phyloP scores from a whole-genome alignment of 2,797 vertebrate species.

The Sebastes alutus region DNA sequence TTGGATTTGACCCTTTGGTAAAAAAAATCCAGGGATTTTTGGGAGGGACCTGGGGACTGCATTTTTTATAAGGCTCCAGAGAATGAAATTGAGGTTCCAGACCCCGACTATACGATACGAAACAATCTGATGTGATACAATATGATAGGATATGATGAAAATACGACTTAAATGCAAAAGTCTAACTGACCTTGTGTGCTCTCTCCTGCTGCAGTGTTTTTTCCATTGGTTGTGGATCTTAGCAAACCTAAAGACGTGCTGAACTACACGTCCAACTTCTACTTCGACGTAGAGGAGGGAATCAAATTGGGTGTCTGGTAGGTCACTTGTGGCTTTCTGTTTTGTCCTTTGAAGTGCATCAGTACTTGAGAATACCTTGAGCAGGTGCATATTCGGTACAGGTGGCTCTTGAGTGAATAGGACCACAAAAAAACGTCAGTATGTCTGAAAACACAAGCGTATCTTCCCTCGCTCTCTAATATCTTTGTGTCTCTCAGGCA shows the following conservation, averaged over 20 bases:
- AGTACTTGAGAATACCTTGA: background rate
- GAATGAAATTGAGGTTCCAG: no score
- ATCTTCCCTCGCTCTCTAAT: background rate
- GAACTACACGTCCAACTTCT: slow-evolving; percentile 85
- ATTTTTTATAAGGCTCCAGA: no score
- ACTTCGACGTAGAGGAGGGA: slow-evolving; percentile 76
- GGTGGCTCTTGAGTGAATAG: slow-evolving; percentile 18
- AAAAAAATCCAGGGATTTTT: no score
- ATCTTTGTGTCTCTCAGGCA: slow-evolving; percentile 78
- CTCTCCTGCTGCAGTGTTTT: slow-evolving; percentile 66
- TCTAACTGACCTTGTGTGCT: slow-evolving; percentile 43
- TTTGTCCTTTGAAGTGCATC: background rate
- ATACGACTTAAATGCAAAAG: background rate
- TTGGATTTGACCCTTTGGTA: no score
- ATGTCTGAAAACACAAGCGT: background rate
- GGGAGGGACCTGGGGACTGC: no score
- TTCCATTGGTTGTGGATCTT: slow-evolving; percentile 81
- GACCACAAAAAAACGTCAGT: background rate
- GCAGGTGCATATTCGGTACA: background rate
- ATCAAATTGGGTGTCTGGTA: slow-evolving; percentile 86
- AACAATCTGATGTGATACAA: background rate
- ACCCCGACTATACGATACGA: no score
- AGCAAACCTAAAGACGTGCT: slow-evolving; percentile 73
- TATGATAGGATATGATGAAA: background rate
- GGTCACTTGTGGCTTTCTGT: slow-evolving; percentile 20